Evolutionary conservation across 2,797 vertebrate species (phyloP).

Genomic region (Xyrichtys novacula): DNA sequence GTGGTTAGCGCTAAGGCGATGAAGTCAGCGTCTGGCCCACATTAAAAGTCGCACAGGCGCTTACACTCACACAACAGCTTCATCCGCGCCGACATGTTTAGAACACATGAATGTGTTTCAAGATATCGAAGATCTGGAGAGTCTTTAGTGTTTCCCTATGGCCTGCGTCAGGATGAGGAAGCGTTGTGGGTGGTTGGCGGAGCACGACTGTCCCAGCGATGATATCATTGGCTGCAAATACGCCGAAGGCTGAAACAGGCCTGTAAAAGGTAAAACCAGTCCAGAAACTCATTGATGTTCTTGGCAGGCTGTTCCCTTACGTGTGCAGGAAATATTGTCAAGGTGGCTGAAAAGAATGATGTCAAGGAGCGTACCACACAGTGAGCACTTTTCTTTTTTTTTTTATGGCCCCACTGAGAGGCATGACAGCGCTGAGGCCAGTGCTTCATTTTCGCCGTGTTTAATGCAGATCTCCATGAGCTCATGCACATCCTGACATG

Average conservation of each 20-base stretch:
- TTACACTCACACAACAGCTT: slow-evolving; percentile 60
- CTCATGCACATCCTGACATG: slow-evolving; percentile 34
- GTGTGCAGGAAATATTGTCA: slow-evolving; percentile 67
- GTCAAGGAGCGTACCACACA: slow-evolving; percentile 66
- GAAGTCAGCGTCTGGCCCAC: slow-evolving; percentile 81
- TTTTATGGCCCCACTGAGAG: slow-evolving; percentile 62
- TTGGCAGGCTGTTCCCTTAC: slow-evolving; percentile 63
- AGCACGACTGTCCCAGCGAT: slow-evolving; percentile 30
- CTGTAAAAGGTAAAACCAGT: slow-evolving; percentile 63
- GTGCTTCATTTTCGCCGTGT: slow-evolving; percentile 37
- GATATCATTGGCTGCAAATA: slow-evolving; percentile 61
- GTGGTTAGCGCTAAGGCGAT: slow-evolving; percentile 75
- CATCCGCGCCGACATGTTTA: slow-evolving; percentile 61
- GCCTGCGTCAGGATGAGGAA: slow-evolving; percentile 3
- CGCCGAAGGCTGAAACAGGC: slow-evolving; percentile 43
- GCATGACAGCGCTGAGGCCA: slow-evolving; percentile 29
- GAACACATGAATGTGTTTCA: slow-evolving; percentile 44
- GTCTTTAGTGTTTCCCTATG: slow-evolving; percentile 35
- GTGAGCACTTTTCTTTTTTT: slow-evolving; percentile 58
- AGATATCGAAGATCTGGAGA: slow-evolving; percentile 30
- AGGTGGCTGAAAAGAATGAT: slow-evolving; percentile 63
- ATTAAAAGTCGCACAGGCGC: slow-evolving; percentile 64
- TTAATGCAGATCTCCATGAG: slow-evolving; percentile 50
- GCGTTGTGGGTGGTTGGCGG: slow-evolving; percentile 55
- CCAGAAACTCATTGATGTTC: slow-evolving; percentile 61